These are phyloP conservation scores for Cricetomys ansorgei DNA, from an alignment of 2,113 vertebrate genomes.

Conservation along the genomic window DNA sequence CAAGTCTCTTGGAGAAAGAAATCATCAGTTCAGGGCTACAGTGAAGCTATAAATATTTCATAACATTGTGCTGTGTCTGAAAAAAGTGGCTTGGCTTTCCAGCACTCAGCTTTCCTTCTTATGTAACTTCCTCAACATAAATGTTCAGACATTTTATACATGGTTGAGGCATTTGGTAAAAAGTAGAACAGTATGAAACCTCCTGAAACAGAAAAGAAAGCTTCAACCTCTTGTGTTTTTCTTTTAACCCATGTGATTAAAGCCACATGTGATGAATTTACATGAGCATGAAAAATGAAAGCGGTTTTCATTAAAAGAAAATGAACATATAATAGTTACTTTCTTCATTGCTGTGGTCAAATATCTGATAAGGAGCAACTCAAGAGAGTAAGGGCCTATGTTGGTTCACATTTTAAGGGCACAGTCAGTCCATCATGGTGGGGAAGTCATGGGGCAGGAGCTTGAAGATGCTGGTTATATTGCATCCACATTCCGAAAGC, in stretches of 20 bases:
- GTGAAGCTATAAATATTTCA: conserved; percentile 67
- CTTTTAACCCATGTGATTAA: neutral
- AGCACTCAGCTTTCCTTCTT: conserved; percentile 27
- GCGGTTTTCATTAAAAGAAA: neutral
- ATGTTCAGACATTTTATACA: conserved; percentile 45
- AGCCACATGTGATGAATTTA: neutral
- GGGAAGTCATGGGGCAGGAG: neutral
- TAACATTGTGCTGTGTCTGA: conserved; percentile 29
- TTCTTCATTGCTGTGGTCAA: neutral
- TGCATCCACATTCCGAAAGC: neutral
- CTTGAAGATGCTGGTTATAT: neutral
- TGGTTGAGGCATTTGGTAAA: conserved; percentile 8
- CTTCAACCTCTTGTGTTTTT: neutral
- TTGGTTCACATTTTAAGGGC: neutral
- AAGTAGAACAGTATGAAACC: neutral
- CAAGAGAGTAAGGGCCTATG: neutral
- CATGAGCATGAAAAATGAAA: conserved; percentile 16
- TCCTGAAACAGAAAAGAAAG: neutral
- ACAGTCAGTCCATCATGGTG: neutral
- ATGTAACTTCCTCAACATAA: conserved; percentile 52
- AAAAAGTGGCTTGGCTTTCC: conserved; percentile 40
- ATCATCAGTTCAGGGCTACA: conserved; percentile 46
- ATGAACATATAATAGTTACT: neutral
- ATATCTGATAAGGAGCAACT: neutral
- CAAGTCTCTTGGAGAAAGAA: conserved; percentile 55